Evolutionary conservation across 2,797 vertebrate genomes (phyloP), one percentile per base, ranked within the genome.

Genomic region (Oceanodroma leucorhoa): DNA sequence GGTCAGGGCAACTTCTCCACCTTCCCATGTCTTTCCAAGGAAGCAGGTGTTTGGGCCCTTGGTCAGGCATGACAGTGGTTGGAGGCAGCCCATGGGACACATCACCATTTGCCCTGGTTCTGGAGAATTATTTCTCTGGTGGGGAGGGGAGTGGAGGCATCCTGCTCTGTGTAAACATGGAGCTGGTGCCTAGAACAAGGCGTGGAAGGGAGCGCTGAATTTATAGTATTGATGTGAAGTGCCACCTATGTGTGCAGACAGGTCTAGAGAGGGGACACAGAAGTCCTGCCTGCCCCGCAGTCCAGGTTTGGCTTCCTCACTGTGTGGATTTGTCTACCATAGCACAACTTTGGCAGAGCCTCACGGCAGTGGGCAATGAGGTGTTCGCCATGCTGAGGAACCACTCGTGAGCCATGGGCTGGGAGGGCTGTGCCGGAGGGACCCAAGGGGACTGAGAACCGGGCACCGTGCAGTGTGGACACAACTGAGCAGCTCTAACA

Each of bases 321-420:
- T 69, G 55, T 9, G 11, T n/a, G 55, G 16, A 55, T 78, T 77
- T 92, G 11, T 58, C 34, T 58, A 14, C 36, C 3, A 3, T 14
- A 58, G 60, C 51, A 78, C 38, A 70, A 27, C 17, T 64, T 60
- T 11, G 20, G 57, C 57, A 85, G 57, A 66, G 29, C 22, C 71
- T 85, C 29, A 45, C 0, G 0, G 54, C 40, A 50, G 18, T 5
- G 27, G 18, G 23, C 0, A 0, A 55, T 79, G 32, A 66, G 24
- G 27, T 29, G 4, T 83, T 86, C 0, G 1, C 53, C 2, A 1
- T 76, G 66, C 43, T 70, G 32, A 69, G 34, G 55, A 78, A 69
- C 9, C 11, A n/a, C n/a, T 11, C 78, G 36, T 18, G 55, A 88
- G 41, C 41, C 0, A 0, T 55, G 46, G 65, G 46, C 26, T 73